Evolutionary conservation across 2,797 vertebrate genomes (phyloP).

Genomic region (Neomorphus geoffroyi): DNA sequence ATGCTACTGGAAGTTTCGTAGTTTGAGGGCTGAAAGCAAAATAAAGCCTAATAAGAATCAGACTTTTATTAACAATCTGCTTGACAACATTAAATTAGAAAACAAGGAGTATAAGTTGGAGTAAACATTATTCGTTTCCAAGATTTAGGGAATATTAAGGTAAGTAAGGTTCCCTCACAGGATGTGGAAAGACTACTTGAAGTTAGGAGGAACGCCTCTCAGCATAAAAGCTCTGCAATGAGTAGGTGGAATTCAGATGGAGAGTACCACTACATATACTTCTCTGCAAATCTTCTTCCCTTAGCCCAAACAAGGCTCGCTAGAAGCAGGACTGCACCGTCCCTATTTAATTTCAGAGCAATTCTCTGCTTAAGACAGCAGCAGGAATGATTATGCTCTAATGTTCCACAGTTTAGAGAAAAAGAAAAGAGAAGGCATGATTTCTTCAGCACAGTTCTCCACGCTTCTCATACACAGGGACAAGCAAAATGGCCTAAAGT

Average conservation of each 20-base stretch:
- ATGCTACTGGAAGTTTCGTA: background rate
- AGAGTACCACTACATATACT: background rate
- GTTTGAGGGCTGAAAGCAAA: background rate
- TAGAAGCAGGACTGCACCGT: background rate
- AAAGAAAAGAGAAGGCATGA: background rate
- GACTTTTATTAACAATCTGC: background rate
- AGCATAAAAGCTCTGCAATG: background rate
- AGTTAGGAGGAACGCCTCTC: background rate
- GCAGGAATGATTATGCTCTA: background rate
- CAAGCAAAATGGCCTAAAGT: background rate
- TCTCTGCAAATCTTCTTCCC: background rate
- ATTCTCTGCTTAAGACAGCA: background rate
- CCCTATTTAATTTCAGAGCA: background rate
- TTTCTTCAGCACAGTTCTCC: background rate
- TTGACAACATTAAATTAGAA: background rate
- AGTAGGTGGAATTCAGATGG: background rate
- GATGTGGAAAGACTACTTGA: rapidly evolving
- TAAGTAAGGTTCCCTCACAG: background rate
- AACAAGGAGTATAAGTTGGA: background rate
- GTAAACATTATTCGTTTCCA: background rate
- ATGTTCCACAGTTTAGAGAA: background rate
- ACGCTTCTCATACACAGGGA: background rate
- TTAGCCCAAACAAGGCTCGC: background rate
- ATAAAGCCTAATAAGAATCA: background rate
- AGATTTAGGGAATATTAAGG: background rate